Conservation (phyloP, 2,113 vertebrate genomes). For the Plestiodon gilberti region DNA sequence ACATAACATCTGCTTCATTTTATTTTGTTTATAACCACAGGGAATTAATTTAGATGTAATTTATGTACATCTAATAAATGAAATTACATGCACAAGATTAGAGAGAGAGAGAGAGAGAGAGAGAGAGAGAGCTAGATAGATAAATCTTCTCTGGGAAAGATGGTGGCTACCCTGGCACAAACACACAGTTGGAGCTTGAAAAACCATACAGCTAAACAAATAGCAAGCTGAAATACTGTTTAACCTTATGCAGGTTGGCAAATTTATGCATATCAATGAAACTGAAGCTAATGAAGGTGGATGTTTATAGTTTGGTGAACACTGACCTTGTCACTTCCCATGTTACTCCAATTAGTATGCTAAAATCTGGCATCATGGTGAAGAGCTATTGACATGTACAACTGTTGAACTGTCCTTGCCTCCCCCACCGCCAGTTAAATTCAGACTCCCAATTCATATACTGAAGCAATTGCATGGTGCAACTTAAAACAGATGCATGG, state of each 20-base stretch:
- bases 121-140: not conserved
- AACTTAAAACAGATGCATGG: not conserved
- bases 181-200: not conserved
- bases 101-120: not conserved
- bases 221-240: not conserved
- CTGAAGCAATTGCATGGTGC: not conserved
- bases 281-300: not conserved
- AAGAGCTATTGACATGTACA: not conserved
- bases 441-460: not conserved
- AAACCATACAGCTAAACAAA: not conserved
- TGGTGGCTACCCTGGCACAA: not conserved
- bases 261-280: constrained; percentile 27
- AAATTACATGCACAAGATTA: not conserved
- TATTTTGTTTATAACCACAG: not conserved
- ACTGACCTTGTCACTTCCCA: constrained; percentile 12
- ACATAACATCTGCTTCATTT: not conserved
- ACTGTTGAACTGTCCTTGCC: not conserved
- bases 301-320: not conserved
- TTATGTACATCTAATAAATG: not conserved
- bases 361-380: not conserved
- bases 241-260: not conserved
- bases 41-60: not conserved
- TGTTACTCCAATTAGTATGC: constrained; percentile 3
- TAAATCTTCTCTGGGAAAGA: not conserved
- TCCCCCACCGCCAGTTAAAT: not conserved